Base-by-base conservation (phyloP, 2,888 invertebrate genomes). In the Digitonthophagus gazella region DNA sequence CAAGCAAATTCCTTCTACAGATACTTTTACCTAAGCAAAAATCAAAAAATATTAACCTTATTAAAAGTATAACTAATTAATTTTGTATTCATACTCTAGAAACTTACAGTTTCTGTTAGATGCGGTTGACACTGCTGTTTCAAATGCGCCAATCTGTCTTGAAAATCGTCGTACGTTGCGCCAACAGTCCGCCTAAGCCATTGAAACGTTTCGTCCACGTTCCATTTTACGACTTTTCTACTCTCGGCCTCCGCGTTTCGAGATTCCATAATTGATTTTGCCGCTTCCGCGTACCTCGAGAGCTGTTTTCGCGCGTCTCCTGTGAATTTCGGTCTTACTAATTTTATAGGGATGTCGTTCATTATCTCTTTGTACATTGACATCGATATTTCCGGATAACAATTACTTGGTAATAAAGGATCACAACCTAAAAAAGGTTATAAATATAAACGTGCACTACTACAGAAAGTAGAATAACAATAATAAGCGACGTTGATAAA, bases 321-420 rank as follows among this genome's bases (percentile, higher is more conserved):
- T 2, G 96, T 95, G 79, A 95, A 97, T 83, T 97, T 96, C 5
- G 97, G 97, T 81, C 96, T 69, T 20, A 94, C 90, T 70, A 98
- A 87, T 83, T 96, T 97, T 71, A 98, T 95, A 6, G 98, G 98
- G 80, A 98, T 96, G 84, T 98, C 97, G 83, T 96, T 95, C 96
- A 98, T 97, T 67, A 98, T 96, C 85, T 98, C 98, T 73, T 95
- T 91, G 84, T 96, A 96, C 97, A 98, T 96, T 1, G 94, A 93
- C 80, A 91, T 89, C 3, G 97, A 97, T 76, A 98, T 92, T 84
- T 97, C 97, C 1, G 95, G 93, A 75, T 91, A 90, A 83, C 97
- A 97, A 80, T 91, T 91, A 81, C 95, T 95, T 4, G 98, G 97
- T 65, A 98, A 84, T 65, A 98, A 83, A 0, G 97, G 95, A 84